Percentiles rank a stretch among this genome's conserved stretches.
These are phyloP conservation scores for Leptobrachium ailaonicum DNA, from an alignment of 2,113 vertebrate genomes.

Conservation along the genomic window DNA sequence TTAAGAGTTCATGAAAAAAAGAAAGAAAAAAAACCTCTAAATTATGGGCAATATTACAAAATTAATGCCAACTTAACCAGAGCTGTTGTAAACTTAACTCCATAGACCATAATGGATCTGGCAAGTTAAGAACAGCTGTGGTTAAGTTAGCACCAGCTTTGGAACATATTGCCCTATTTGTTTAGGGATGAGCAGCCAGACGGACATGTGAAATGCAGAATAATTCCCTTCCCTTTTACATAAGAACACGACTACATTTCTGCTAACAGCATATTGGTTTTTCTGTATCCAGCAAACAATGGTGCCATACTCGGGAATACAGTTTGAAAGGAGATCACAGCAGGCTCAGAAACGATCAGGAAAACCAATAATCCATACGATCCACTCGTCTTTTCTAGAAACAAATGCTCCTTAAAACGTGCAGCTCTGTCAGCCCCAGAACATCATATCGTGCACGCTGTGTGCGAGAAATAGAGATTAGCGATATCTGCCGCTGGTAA, in stretches of 20 bases:
- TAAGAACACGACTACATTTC: not conserved
- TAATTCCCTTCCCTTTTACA: not conserved
- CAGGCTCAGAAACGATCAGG: not conserved
- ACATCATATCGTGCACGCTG: not conserved
- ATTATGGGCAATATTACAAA: too few species aligned
- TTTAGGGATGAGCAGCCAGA: not conserved
- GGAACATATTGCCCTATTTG: not conserved
- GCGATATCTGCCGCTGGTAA: conserved; percentile 6
- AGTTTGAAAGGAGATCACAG: not conserved
- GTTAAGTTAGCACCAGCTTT: too few species aligned
- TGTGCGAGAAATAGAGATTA: not conserved
- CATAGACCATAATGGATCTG: too few species aligned
- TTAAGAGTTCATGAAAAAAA: too few species aligned
- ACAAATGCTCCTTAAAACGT: not conserved
- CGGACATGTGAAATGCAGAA: not conserved
- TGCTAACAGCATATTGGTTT: not conserved
- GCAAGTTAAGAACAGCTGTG: too few species aligned
- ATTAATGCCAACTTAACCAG: too few species aligned
- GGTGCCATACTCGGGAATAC: too few species aligned
- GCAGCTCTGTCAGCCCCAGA: not conserved
- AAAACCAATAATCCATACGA: not conserved
- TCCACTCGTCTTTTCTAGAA: not conserved
- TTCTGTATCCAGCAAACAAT: not conserved
- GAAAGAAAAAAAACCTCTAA: too few species aligned
- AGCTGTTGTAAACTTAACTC: too few species aligned